Evolutionary conservation across 53 echinoderm and acorn worm species (phyloP).

Genomic region (Holothuria scabra): DNA sequence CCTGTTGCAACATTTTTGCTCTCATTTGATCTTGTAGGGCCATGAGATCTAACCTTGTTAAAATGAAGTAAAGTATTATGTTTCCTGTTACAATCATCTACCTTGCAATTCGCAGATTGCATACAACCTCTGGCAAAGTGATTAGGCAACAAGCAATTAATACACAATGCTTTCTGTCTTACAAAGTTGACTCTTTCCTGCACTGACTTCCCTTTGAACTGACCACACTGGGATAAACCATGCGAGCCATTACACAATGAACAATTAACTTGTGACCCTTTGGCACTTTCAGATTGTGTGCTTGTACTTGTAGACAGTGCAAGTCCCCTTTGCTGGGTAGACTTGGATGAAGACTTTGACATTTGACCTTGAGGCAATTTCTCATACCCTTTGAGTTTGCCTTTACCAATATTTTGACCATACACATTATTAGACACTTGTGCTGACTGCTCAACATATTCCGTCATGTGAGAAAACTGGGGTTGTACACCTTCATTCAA

Average conservation of each 20-base stretch:
- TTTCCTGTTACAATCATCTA: constrained; percentile 27
- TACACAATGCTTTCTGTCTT: constrained; percentile 8
- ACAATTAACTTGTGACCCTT: neutral
- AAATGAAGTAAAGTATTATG: constrained; percentile 42
- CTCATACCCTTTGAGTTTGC: too few species aligned
- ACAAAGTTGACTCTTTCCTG: constrained; percentile 3
- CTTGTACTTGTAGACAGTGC: too few species aligned
- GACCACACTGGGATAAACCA: neutral
- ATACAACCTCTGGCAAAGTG: constrained; percentile 33
- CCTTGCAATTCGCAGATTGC: neutral
- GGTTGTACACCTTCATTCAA: constrained; percentile 11
- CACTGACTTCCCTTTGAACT: constrained; percentile 1
- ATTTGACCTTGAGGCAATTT: too few species aligned
- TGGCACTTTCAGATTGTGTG: too few species aligned
- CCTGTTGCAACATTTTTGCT: neutral
- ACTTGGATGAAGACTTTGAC: too few species aligned
- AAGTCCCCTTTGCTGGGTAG: too few species aligned
- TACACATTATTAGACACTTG: constrained; percentile 49
- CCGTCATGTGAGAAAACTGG: constrained; percentile 45
- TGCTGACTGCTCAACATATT: constrained; percentile 41
- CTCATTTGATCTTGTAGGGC: too few species aligned
- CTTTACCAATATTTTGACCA: constrained; percentile 43
- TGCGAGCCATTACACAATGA: neutral
- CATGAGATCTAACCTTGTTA: neutral
- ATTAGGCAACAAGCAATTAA: constrained; percentile 29